These are phyloP conservation scores for Sebastes hopkinsi DNA, from an alignment of 2,797 vertebrate genomes.

Conservation along the genomic window DNA sequence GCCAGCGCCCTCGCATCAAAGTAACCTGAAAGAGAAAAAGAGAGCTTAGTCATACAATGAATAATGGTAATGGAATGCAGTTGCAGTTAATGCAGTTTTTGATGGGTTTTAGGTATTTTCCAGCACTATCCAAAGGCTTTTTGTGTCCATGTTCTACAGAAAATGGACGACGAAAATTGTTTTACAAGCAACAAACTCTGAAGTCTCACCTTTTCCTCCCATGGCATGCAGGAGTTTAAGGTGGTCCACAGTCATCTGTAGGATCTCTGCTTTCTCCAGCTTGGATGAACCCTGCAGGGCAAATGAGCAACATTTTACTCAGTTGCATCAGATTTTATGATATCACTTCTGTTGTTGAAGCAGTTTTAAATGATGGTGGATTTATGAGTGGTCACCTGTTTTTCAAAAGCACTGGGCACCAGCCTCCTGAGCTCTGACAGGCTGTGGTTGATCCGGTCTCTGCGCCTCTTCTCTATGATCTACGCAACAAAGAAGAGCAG, in stretches of 20 bases:
- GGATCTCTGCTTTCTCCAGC: slow-evolving; percentile 95
- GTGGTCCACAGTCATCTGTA: slow-evolving; percentile 97
- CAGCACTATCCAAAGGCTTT: background rate
- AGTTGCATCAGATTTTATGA: background rate
- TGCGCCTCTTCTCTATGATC: slow-evolving; percentile 95
- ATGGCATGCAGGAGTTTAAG: slow-evolving; percentile 94
- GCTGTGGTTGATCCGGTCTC: slow-evolving; percentile 96
- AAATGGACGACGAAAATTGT: background rate
- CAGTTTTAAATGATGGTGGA: background rate
- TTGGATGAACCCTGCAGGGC: slow-evolving; percentile 90
- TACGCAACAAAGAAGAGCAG: slow-evolving; percentile 50
- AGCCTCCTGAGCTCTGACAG: slow-evolving; percentile 92
- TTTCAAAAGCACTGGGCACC: slow-evolving; percentile 93
- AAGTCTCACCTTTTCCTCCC: slow-evolving; percentile 87
- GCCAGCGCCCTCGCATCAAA: slow-evolving; percentile 92
- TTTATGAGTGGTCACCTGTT: slow-evolving; percentile 83
- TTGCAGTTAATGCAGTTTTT: background rate
- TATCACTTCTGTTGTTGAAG: background rate
- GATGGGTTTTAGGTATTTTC: background rate
- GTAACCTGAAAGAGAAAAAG: slow-evolving; percentile 82
- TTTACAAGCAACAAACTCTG: background rate
- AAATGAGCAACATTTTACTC: background rate
- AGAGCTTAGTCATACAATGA: background rate
- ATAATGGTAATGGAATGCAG: background rate
- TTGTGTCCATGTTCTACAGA: background rate